Conservation (phyloP, 2,797 vertebrate genomes). For the Cynopterus sphinx region DNA sequence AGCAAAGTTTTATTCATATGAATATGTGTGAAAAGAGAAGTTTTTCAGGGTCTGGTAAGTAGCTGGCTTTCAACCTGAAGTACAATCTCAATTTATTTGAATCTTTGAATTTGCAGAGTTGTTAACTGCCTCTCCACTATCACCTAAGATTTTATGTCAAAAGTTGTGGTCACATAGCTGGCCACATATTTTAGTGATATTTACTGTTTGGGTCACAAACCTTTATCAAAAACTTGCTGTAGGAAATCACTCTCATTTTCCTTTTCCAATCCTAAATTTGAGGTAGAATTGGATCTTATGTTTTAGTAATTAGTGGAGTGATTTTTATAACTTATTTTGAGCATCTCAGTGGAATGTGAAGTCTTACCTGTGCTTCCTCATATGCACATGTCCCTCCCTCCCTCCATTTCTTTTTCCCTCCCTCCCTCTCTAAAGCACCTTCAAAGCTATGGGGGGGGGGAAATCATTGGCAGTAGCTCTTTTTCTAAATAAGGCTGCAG, state of each 20-base stretch:
- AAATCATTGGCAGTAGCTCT: neutral
- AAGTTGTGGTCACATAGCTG: neutral
- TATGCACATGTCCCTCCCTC: too few relatives aligned
- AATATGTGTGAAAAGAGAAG: neutral
- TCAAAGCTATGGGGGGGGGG: neutral
- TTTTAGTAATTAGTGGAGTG: slow-evolving; percentile 35
- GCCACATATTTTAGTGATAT: neutral
- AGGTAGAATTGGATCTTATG: neutral
- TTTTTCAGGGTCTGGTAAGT: neutral
- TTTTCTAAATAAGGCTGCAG: slow-evolving; percentile 9
- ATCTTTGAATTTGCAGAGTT: neutral
- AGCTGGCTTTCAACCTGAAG: neutral
- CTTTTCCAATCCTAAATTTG: neutral
- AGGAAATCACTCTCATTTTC: neutral
- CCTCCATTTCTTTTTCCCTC: neutral
- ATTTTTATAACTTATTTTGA: slow-evolving; percentile 1
- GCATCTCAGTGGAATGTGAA: neutral
- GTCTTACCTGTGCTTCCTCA: neutral
- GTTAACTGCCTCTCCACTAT: neutral
- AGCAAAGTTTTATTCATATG: neutral
- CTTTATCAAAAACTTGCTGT: neutral
- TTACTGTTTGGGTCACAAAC: neutral
- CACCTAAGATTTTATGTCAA: neutral
- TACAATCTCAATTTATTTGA: neutral
- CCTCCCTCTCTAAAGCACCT: neutral